Conservation (phyloP, 2,113 vertebrate genomes). For the Condylura cristata region DNA sequence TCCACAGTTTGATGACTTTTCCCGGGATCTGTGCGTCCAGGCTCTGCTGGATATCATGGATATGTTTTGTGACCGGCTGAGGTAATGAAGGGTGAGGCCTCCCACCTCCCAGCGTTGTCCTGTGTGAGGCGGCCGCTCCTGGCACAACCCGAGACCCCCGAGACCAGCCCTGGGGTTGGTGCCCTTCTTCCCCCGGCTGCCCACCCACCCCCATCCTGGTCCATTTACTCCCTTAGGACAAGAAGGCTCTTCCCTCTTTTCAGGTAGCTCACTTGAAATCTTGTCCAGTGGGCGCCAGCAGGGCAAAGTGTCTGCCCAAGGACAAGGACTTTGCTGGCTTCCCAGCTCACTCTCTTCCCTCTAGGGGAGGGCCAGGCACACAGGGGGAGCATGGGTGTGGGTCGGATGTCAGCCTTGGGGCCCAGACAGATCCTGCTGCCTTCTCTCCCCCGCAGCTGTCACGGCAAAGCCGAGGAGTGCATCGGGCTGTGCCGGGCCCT, state of each 20-base stretch:
- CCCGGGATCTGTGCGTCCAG: slow-evolving; percentile 95
- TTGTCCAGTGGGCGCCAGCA: neutral
- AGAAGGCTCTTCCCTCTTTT: neutral
- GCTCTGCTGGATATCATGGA: slow-evolving; percentile 97
- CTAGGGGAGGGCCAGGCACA: neutral
- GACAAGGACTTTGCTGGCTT: slow-evolving; percentile 44
- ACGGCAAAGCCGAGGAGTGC: slow-evolving; percentile 98
- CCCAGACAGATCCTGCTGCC: slow-evolving; percentile 1
- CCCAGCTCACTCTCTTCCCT: neutral
- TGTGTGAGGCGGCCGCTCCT: neutral
- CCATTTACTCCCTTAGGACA: neutral
- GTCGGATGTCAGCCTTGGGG: slow-evolving; percentile 55
- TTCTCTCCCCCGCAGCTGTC: slow-evolving; percentile 87
- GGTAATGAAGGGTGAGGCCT: slow-evolving; percentile 82
- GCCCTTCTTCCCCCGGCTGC: neutral
- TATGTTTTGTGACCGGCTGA: slow-evolving; percentile 97
- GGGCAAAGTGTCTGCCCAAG: slow-evolving; percentile 5
- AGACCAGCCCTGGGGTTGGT: neutral
- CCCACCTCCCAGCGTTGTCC: neutral
- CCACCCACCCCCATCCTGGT: neutral
- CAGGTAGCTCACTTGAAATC: slow-evolving; percentile 24
- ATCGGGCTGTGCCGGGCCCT: slow-evolving; percentile 95
- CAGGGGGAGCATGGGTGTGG: slow-evolving; percentile 3
- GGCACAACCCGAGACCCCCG: no score
- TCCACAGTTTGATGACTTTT: slow-evolving; percentile 96